Conservation (phyloP, 2,888 invertebrate species). For the Drosophila macrospina region DNA sequence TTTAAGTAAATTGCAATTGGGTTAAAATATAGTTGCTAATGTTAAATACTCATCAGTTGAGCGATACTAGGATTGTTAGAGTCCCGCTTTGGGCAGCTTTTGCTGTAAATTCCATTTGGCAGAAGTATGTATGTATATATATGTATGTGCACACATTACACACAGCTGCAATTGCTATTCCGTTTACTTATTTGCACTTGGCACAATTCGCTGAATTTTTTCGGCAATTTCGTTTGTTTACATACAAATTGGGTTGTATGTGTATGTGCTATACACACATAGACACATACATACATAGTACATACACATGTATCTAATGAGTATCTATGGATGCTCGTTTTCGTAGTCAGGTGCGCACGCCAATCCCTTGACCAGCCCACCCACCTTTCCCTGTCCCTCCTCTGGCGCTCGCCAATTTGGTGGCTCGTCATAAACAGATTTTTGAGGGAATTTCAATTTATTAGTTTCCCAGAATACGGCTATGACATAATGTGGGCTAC, state of each 20-base stretch:
- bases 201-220: constrained; percentile 64
- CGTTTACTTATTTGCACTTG: constrained; percentile 70
- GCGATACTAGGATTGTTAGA: background rate
- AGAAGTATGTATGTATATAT: constrained; percentile 12
- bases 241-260: constrained; percentile 18
- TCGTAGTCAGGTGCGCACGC: constrained; percentile 73
- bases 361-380: constrained; percentile 16
- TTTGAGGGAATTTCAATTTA: constrained; percentile 42
- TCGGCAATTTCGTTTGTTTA: constrained; percentile 55
- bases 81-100: background rate
- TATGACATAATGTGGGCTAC: constrained; percentile 69
- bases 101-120: background rate
- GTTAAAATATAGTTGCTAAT: too few species aligned
- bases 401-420: constrained; percentile 23
- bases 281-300: constrained; percentile 10
- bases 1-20: too few species aligned
- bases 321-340: constrained; percentile 56
- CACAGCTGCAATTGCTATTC: constrained; percentile 23
- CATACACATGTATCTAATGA: constrained; percentile 14
- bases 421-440: constrained; percentile 67
- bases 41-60: too few species aligned
- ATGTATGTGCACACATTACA: too few species aligned
- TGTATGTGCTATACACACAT: constrained; percentile 16
- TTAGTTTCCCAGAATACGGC: constrained; percentile 60
- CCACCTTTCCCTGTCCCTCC: background rate